These are phyloP conservation scores for Anser brachyrhynchus DNA, from an alignment of 2,113 vertebrate species.

Conservation along the genomic window DNA sequence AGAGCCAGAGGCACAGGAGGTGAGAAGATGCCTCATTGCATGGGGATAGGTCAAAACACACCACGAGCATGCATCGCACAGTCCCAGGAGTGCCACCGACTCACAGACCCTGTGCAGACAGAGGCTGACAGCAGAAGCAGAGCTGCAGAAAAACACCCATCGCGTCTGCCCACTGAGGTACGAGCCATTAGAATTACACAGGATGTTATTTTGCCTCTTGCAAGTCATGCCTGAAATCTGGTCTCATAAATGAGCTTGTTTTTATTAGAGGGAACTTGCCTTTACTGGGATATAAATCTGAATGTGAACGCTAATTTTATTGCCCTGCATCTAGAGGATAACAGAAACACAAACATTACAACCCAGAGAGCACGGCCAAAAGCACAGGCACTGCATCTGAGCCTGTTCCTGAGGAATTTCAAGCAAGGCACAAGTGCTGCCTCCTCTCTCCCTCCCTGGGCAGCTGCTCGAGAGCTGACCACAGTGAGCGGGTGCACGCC, in stretches of 20 bases:
- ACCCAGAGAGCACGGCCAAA: neutral
- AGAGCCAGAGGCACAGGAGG: neutral
- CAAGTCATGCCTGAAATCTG: slow-evolving; percentile 54
- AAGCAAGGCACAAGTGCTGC: neutral
- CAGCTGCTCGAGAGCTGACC: neutral
- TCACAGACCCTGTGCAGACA: neutral
- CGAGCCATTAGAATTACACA: slow-evolving; percentile 28
- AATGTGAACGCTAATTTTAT: slow-evolving; percentile 59
- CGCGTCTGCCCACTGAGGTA: slow-evolving; percentile 12
- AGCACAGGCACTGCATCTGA: neutral
- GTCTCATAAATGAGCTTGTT: slow-evolving; percentile 48
- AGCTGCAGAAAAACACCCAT: neutral
- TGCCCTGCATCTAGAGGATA: slow-evolving; percentile 31
- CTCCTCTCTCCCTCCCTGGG: neutral
- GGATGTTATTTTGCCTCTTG: slow-evolving; percentile 27
- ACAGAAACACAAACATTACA: slow-evolving; percentile 8
- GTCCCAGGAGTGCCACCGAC: neutral
- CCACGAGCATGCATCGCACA: neutral
- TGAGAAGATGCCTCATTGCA: neutral
- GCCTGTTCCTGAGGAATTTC: slow-evolving; percentile 1
- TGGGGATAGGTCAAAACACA: neutral
- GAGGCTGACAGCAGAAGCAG: neutral
- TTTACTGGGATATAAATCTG: slow-evolving; percentile 48
- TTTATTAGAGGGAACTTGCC: slow-evolving; percentile 40
- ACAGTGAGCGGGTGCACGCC: neutral